These are phyloP conservation scores for Nautilus pompilius DNA, from an alignment of 1,140 invertebrate species.

Conservation along the genomic window DNA sequence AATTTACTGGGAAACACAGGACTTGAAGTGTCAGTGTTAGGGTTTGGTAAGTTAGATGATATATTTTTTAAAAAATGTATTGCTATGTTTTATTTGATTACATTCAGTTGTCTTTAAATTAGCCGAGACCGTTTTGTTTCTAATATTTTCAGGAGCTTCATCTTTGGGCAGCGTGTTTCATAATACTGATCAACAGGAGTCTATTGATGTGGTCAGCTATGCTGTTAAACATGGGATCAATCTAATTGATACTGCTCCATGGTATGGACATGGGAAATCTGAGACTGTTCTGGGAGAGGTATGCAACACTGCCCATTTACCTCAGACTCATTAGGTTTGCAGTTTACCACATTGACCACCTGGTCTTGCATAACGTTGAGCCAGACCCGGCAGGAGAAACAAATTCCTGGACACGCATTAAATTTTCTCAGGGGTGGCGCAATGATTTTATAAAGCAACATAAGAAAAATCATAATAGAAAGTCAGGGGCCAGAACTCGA, in stretches of 20 bases:
- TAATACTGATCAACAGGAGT: constrained; percentile 63
- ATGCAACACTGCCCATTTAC: too few relatives aligned
- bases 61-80: background rate
- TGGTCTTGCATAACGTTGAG: too few relatives aligned
- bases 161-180: constrained; percentile 55
- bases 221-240: constrained; percentile 79
- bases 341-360: too few relatives aligned
- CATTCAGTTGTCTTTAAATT: background rate
- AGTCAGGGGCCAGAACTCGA: too few relatives aligned
- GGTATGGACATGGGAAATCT: constrained; percentile 72
- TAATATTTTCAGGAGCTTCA: constrained; percentile 33
- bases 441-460: too few relatives aligned
- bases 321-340: too few relatives aligned
- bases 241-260: constrained; percentile 87
- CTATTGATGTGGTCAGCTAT: constrained; percentile 66
- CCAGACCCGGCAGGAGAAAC: too few relatives aligned
- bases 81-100: background rate
- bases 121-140: background rate
- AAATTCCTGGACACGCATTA: too few relatives aligned
- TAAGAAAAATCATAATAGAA: too few relatives aligned
- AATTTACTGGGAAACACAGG: constrained; percentile 61
- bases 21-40: constrained; percentile 62
- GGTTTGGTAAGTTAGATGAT: constrained; percentile 59
- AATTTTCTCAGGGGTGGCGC: too few relatives aligned
- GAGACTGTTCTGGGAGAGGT: constrained; percentile 81